Evolutionary conservation across 2,113 vertebrate genomes (phyloP).

Genomic region (Agelaius tricolor): DNA sequence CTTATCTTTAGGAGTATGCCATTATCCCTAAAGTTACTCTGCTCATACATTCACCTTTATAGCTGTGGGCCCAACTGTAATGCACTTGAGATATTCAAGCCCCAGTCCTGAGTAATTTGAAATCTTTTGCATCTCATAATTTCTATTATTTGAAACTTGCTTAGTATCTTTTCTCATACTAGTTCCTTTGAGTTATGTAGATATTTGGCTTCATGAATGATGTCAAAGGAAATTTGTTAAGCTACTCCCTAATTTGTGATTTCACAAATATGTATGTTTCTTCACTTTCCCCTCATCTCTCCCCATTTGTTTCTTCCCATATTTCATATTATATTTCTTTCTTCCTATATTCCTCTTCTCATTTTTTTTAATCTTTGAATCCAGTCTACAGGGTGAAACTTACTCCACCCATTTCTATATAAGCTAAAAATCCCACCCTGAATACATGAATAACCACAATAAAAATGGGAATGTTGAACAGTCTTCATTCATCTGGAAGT

Average conservation of each 20-base stretch:
- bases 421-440: background rate
- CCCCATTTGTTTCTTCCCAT: background rate
- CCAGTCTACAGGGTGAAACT: background rate
- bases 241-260: background rate
- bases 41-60: background rate
- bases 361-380: background rate
- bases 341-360: background rate
- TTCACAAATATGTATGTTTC: background rate
- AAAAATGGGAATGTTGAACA: background rate
- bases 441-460: background rate
- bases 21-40: background rate
- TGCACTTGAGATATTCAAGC: background rate
- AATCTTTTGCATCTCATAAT: background rate
- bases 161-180: background rate
- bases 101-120: background rate
- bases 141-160: background rate
- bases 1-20: background rate
- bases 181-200: background rate
- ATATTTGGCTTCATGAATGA: background rate
- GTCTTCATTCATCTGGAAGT: background rate
- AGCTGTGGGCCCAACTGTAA: background rate
- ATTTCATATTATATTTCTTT: background rate
- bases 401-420: background rate
- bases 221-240: background rate
- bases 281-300: background rate